Base-by-base conservation (phyloP, 2,888 invertebrate species). In the Rhorus exstirpatorius region DNA sequence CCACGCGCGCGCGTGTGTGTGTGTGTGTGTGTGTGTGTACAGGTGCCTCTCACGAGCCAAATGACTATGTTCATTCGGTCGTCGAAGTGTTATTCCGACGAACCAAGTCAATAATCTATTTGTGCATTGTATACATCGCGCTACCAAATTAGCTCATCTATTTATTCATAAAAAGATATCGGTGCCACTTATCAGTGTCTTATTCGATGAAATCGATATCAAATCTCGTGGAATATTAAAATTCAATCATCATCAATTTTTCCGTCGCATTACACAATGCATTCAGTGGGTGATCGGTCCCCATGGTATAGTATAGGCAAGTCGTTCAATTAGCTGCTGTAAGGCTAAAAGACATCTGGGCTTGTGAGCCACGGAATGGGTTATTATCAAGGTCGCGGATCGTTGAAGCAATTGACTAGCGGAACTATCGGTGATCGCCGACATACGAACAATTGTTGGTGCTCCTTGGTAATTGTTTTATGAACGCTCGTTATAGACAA, bases 321-420 rank as follows among this genome's bases (percentile, higher is more conserved):
- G 60, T 68, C 26, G 17, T 12, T 68, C 41, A 77, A 61, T 77
- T 77, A 67, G 35, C 14, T n/a, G 55, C 24, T 38, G 17, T 55
- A 44, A 35, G 38, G 49, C 58, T 51, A 51, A 35, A 60, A 60
- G 76, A 21, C 67, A 67, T 60, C 38, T 68, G 35, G 35, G 41
- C 31, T 76, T 21, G 35, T 19, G 38, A 49, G 35, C 35, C 21
- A 26, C 65, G 46, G 49, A 68, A 68, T 68, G 35, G 60, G 61
- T 60, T 68, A 68, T 60, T 68, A 31, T 74, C 51, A 63, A 68
- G 67, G 60, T 53, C 35, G 41, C 10, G 35, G 26, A 17, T 49
- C 26, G 41, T 60, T 72, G 55, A 72, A 44, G 60, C 65, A 72
- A 72, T 79, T 72, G 65, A n/a, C 49, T 41, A 58, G n/a, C 21